Evolutionary conservation across 2,797 vertebrate species (phyloP).

Genomic region (Alosa sapidissima): DNA sequence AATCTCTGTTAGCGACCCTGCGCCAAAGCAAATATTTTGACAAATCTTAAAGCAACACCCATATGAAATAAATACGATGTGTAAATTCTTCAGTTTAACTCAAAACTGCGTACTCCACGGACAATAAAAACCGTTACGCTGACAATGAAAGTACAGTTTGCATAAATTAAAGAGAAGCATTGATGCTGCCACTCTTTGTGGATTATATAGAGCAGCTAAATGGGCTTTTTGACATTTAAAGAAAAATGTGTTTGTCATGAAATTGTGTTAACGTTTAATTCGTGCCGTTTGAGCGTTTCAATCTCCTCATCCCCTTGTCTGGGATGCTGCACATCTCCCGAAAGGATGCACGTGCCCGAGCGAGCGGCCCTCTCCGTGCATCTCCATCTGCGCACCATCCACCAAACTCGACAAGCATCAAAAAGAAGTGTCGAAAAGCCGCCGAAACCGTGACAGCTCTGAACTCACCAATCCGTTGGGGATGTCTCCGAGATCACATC

Average conservation of each 20-base stretch:
- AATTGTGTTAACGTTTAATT: neutral
- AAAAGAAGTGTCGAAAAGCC: neutral
- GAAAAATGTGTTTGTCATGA: neutral
- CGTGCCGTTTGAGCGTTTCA: neutral
- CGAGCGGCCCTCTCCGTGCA: constrained; percentile 16
- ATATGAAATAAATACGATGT: neutral
- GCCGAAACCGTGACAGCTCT: neutral
- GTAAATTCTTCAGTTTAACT: neutral
- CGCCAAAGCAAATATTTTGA: neutral
- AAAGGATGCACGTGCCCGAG: constrained; percentile 20
- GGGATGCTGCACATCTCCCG: neutral
- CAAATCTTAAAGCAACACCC: neutral
- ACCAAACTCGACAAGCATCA: constrained; percentile 23
- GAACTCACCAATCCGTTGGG: constrained; percentile 90
- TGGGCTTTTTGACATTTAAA: neutral
- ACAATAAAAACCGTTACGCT: neutral
- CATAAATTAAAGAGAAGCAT: neutral
- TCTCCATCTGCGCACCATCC: constrained; percentile 24
- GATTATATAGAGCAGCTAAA: neutral
- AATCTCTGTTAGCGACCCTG: neutral
- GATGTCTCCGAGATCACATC: constrained; percentile 91
- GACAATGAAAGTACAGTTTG: constrained; percentile 15
- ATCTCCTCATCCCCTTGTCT: neutral
- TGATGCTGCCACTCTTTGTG: neutral
- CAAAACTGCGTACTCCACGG: neutral